Conservation (phyloP, 2,797 vertebrate genomes). For the Tenualosa ilisha region DNA sequence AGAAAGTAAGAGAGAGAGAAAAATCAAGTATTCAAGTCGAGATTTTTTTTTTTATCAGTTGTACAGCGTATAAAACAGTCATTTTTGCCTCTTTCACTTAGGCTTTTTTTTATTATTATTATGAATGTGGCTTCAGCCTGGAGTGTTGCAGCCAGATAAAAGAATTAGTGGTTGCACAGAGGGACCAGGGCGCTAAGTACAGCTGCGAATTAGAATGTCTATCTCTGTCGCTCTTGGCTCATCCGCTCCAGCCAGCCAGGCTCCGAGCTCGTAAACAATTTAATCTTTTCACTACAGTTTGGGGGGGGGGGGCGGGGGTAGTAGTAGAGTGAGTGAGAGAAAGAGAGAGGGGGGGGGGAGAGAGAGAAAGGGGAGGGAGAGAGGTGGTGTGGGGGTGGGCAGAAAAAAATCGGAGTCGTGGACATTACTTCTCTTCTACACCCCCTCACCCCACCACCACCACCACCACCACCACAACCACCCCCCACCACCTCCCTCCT, state of each 20-base stretch:
- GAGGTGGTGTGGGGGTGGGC: slow-evolving; percentile 37
- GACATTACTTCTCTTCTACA: slow-evolving; percentile 70
- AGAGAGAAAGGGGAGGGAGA: slow-evolving; percentile 34
- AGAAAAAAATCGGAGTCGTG: slow-evolving; percentile 63
- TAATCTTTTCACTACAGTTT: slow-evolving; percentile 98
- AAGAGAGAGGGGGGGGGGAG: slow-evolving; percentile 28
- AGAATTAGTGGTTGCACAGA: slow-evolving; percentile 96
- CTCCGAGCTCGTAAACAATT: slow-evolving; percentile 96
- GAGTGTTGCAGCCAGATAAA: slow-evolving; percentile 99
- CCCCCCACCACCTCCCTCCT: neutral
- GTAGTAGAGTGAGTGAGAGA: slow-evolving; percentile 42
- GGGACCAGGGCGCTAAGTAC: slow-evolving; percentile 88
- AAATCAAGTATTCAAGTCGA: slow-evolving; percentile 92
- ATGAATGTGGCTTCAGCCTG: slow-evolving; percentile 91
- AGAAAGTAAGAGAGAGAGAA: slow-evolving; percentile 57
- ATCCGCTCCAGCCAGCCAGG: slow-evolving; percentile 85
- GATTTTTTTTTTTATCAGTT: slow-evolving; percentile 92
- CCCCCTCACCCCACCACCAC: neutral
- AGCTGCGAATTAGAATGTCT: slow-evolving; percentile 96
- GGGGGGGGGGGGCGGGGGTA: slow-evolving; percentile 61
- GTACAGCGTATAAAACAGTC: slow-evolving; percentile 85
- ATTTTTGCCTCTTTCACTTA: slow-evolving; percentile 82
- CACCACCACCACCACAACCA: neutral
- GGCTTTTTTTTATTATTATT: slow-evolving; percentile 66
- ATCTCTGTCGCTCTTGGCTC: slow-evolving; percentile 95